Conservation (phyloP, 2,113 vertebrate species). For the Dascyllus trimaculatus region DNA sequence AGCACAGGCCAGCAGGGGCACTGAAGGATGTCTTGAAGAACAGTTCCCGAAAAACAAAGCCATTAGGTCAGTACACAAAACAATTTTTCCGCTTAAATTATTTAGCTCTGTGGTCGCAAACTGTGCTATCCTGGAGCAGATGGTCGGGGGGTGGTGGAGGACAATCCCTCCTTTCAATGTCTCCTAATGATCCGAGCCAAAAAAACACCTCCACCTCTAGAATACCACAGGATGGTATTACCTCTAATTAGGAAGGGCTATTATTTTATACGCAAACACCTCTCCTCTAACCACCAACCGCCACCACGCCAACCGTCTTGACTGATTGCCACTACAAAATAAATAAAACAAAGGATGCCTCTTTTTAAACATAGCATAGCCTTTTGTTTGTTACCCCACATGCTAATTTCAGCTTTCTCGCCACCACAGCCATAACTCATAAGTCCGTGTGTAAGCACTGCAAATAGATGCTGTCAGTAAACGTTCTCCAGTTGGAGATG, state of each 20-base stretch:
- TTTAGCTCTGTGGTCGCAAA: slow-evolving; percentile 69
- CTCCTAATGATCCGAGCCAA: slow-evolving; percentile 66
- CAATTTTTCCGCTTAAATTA: slow-evolving; percentile 69
- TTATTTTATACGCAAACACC: slow-evolving; percentile 74
- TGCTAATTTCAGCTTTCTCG: slow-evolving; percentile 36
- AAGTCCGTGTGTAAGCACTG: slow-evolving; percentile 26
- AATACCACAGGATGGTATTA: slow-evolving; percentile 80
- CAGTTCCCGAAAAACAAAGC: slow-evolving; percentile 67
- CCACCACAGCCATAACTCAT: slow-evolving; percentile 37
- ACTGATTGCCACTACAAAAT: slow-evolving; percentile 37
- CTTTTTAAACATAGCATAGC: slow-evolving; percentile 16
- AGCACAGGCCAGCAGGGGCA: slow-evolving; percentile 40
- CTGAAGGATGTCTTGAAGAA: slow-evolving; percentile 60
- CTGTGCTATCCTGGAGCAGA: slow-evolving; percentile 55
- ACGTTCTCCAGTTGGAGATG: slow-evolving; percentile 34
- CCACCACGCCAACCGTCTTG: slow-evolving; percentile 29
- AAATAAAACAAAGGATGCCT: slow-evolving; percentile 42
- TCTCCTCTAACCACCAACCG: slow-evolving; percentile 49
- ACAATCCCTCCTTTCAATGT: slow-evolving; percentile 71
- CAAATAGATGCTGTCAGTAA: slow-evolving; percentile 47
- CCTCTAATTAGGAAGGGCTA: slow-evolving; percentile 80
- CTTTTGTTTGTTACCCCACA: slow-evolving; percentile 39
- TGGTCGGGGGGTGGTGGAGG: slow-evolving; percentile 52
- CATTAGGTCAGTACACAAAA: slow-evolving; percentile 76
- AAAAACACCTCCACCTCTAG: slow-evolving; percentile 77